Conservation (phyloP, 2,113 vertebrate genomes). For the cattle (Bos taurus) region DNA sequence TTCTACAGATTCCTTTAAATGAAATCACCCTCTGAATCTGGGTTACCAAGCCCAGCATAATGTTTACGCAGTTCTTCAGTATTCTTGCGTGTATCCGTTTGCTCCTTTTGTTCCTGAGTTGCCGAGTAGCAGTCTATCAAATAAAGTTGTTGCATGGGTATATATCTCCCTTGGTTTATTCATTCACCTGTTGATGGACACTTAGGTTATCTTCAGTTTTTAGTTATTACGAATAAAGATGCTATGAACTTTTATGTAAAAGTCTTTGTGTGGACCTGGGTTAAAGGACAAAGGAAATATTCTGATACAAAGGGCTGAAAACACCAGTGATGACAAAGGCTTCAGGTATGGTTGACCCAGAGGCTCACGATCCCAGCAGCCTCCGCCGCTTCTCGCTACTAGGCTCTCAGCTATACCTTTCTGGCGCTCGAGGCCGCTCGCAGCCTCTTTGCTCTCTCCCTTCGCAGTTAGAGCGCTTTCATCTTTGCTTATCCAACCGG, state of each 20-base stretch:
- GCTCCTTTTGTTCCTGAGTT: neutral
- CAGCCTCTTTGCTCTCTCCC: neutral
- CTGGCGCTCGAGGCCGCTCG: neutral
- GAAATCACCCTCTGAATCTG: neutral
- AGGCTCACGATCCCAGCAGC: neutral
- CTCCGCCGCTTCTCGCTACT: neutral
- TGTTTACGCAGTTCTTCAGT: neutral
- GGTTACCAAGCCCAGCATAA: rapidly evolving
- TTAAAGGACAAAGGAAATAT: neutral
- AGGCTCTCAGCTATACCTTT: neutral
- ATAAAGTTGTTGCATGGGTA: neutral
- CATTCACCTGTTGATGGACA: neutral
- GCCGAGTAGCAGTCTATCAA: too few species aligned
- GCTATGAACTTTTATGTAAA: neutral
- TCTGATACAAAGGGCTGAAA: neutral
- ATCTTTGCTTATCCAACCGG: neutral
- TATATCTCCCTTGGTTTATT: neutral
- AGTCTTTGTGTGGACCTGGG: neutral
- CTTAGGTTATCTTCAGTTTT: neutral
- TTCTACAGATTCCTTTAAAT: neutral
- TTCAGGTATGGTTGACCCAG: neutral
- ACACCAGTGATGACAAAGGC: neutral
- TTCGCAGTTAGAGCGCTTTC: too few species aligned
- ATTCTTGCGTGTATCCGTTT: rapidly evolving
- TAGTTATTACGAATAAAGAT: neutral